Base-by-base conservation (phyloP, 2,113 vertebrate genomes). In the Limanda limanda region DNA sequence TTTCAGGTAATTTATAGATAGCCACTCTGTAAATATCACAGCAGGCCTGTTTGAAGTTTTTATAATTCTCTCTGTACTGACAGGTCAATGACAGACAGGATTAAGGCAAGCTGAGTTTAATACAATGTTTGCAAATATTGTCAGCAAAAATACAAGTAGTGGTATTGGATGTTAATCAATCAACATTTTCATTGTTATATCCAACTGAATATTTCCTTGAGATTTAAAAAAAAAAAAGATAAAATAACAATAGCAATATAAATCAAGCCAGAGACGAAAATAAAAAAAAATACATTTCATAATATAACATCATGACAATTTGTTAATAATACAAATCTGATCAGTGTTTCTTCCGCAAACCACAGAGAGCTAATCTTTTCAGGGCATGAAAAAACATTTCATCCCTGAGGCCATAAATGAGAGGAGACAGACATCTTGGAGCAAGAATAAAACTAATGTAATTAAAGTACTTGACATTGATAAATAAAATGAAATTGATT, bases 41-140 rank as follows among this genome's bases (percentile, higher is more conserved):
- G 40, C 25, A 23, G 56, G n/a, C 27, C 15, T 56, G 23, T 62
- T 27, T 27, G 25, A 74, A 40, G 35, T 20, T 73, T 57, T 61
- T 48, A 5, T 58, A 37, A 71, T 56, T 78, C 37, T 74, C 14
- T 68, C 52, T 52, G 1, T 11, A 23, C 58, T 74, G 40, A 52
- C 79, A 95, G 95, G 84, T 95, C 69, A 60, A 68, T 11, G 91
- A 93, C 76, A 84, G 71, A 83, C n/a, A n/a, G n/a, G n/a, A n/a
- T n/a, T n/a, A n/a, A n/a, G n/a, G n/a, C n/a, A n/a, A n/a, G n/a
- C n/a, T n/a, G n/a, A n/a, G n/a, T n/a, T n/a, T n/a, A n/a, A n/a
- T n/a, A n/a, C n/a, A n/a, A n/a, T n/a, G n/a, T n/a, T n/a, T n/a
- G n/a, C n/a, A n/a, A n/a, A n/a, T n/a, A n/a, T n/a, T n/a, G n/a